Evolutionary conservation across 2,888 invertebrate species (phyloP).

Genomic region (Hermodice carunculata): DNA sequence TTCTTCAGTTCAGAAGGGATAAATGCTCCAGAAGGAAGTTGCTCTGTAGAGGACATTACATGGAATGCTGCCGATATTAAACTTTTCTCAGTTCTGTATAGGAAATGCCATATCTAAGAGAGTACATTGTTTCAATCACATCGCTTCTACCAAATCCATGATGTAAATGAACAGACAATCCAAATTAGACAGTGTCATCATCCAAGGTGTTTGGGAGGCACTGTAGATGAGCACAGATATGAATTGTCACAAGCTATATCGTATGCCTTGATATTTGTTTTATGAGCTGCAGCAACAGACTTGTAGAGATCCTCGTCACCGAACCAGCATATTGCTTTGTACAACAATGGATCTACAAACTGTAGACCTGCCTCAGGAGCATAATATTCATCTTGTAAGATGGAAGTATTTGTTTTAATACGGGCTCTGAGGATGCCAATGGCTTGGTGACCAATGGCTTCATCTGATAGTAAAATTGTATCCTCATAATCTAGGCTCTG

Average conservation of each 20-base stretch:
- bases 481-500: too few relatives aligned
- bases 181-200: too few relatives aligned
- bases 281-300: neutral
- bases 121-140: slow-evolving; percentile 1
- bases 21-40: neutral
- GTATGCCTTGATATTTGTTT: neutral
- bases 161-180: slow-evolving; percentile 7
- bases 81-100: slow-evolving; percentile 2
- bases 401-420: too few relatives aligned
- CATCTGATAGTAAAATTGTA: neutral
- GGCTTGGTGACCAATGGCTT: slow-evolving; percentile 4
- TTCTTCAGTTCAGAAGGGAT: slow-evolving; percentile 1
- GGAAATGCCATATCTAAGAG: slow-evolving; percentile 5
- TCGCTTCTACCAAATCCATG: slow-evolving; percentile 2
- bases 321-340: slow-evolving; percentile 4
- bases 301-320: neutral
- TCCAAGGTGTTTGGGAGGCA: slow-evolving; percentile 8
- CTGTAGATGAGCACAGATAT: neutral
- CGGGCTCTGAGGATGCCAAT: neutral
- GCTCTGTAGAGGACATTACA: neutral
- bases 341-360: slow-evolving; percentile 8
- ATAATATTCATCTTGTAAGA: too few relatives aligned
- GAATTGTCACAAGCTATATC: slow-evolving; percentile 5
- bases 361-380: neutral
- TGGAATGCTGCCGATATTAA: neutral